A percentile compares a stretch with the other conserved stretches of the same genome.
These are phyloP conservation scores for Asobara japonica DNA, from an alignment of 1,140 invertebrate species.

Conservation along the genomic window DNA sequence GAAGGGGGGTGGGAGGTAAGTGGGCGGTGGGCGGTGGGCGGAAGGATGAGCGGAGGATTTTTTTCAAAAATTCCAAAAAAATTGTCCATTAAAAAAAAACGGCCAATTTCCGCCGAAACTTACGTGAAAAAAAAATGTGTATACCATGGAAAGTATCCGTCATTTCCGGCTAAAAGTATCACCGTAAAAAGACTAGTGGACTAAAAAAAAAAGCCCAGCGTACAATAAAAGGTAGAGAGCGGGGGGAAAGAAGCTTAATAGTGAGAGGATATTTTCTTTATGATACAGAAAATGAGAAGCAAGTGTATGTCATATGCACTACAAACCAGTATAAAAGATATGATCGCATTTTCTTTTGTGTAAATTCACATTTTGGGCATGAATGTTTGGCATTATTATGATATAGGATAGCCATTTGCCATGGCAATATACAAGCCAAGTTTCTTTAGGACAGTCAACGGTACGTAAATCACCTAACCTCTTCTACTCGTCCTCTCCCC, in stretches of 20 bases:
- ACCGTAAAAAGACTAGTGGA: neutral
- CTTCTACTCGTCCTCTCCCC: conserved; percentile 19
- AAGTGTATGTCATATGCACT: conserved; percentile 13
- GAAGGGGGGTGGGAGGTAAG: too few species aligned
- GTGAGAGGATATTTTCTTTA: conserved; percentile 24
- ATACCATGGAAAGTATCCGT: too few species aligned
- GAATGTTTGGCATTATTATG: conserved; percentile 43
- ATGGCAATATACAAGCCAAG: conserved; percentile 43
- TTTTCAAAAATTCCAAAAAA: too few species aligned
- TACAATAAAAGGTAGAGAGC: conserved; percentile 22
- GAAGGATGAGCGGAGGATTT: too few species aligned
- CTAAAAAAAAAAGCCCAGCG: conserved; percentile 23
- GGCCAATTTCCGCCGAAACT: too few species aligned
- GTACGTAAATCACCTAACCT: conserved; percentile 38
- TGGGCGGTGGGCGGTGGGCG: too few species aligned
- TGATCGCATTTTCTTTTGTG: conserved; percentile 36
- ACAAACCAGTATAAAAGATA: conserved; percentile 27
- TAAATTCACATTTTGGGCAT: conserved; percentile 38
- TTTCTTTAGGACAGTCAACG: conserved; percentile 41
- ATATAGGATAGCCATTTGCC: conserved; percentile 42
- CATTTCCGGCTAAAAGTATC: neutral
- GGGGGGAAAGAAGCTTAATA: neutral
- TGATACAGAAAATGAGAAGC: conserved; percentile 4
- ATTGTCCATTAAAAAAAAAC: too few species aligned
- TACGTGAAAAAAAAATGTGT: too few species aligned